Percentiles rank a stretch among this genome's conserved stretches.
phyloP scores from a whole-genome alignment of 2,888 invertebrate species.

The Crepidodera aurea region DNA sequence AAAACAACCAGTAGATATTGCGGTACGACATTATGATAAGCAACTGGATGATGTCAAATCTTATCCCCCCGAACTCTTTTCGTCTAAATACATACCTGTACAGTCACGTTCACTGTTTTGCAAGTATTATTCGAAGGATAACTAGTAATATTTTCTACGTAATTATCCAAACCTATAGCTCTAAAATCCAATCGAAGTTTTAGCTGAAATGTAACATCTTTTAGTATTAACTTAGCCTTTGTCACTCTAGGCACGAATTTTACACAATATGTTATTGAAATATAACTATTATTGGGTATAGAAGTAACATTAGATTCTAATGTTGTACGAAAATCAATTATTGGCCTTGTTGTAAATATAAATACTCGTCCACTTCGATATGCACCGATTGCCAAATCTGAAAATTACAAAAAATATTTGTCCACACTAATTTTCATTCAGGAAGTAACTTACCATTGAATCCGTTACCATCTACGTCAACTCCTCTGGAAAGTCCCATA shows the following conservation, averaged over 20 bases:
- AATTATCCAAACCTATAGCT: conserved; percentile 17
- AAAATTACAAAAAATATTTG: not conserved
- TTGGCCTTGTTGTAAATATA: not conserved
- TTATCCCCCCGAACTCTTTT: too few species aligned
- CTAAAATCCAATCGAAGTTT: conserved; percentile 34
- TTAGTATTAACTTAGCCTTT: not conserved
- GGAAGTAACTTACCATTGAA: conserved; percentile 69
- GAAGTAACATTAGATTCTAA: not conserved
- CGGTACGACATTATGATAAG: too few species aligned
- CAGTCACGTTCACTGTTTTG: conserved; percentile 2
- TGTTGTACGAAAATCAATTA: not conserved
- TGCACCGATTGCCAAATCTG: conserved; percentile 4
- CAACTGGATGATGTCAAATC: too few species aligned
- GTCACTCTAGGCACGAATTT: not conserved
- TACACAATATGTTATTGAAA: not conserved
- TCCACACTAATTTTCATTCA: too few species aligned
- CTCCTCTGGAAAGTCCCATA: conserved; percentile 67
- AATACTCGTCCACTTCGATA: not conserved
- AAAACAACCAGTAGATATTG: too few species aligned
- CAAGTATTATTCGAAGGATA: conserved; percentile 8
- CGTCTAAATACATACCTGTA: conserved; percentile 36
- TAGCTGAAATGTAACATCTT: conserved; percentile 21
- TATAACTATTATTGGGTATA: not conserved
- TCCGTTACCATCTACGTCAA: conserved; percentile 69
- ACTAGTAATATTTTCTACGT: conserved; percentile 12